Base-by-base conservation (phyloP, 2,888 invertebrate genomes). In the Plemyria rubiginata region DNA sequence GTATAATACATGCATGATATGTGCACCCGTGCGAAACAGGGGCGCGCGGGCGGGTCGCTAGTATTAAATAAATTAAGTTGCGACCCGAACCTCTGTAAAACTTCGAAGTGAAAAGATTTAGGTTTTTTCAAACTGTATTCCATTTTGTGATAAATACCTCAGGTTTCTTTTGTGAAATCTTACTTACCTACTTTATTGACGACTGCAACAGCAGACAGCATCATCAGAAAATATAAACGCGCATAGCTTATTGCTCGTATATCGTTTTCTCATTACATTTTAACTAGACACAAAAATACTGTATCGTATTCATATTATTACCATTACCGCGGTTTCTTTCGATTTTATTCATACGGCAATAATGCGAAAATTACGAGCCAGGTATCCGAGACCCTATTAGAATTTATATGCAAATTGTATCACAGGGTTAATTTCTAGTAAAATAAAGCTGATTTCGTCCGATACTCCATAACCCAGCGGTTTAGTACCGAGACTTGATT, bases 351-450 rank as follows among this genome's bases (percentile, higher is more conserved):
- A 29, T 49, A 7, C 60, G 45, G 51, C 55, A 51, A 55, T 60
- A 28, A 52, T 61, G 61, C 61, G 11, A 52, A 61, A 61, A 56
- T 48, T 52, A 61, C 51, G 38, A 40, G 11, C 43, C 50, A 38
- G 51, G 29, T 41, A 50, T 28, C 45, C 9, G 49, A 53, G 28
- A 51, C 58, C 58, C 52, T 56, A 54, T 61, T 51, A 51, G 53
- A 65, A 57, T 65, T 57, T 40, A 57, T 65, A 65, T 65, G 65
- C 60, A 61, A 65, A 65, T 62, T 32, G 41, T 54, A 49, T 54
- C 50, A 50, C 45, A 51, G 45, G 40, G 56, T 53, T 65, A 61
- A 65, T 65, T 60, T 65, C 60, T 65, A 65, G 56, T 65, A 50
- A 53, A 59, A 32, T 49, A 55, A 49, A 49, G 38, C 29, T 9